Conservation (phyloP, 2,113 vertebrate species). For the Aspidoscelis tigris region DNA sequence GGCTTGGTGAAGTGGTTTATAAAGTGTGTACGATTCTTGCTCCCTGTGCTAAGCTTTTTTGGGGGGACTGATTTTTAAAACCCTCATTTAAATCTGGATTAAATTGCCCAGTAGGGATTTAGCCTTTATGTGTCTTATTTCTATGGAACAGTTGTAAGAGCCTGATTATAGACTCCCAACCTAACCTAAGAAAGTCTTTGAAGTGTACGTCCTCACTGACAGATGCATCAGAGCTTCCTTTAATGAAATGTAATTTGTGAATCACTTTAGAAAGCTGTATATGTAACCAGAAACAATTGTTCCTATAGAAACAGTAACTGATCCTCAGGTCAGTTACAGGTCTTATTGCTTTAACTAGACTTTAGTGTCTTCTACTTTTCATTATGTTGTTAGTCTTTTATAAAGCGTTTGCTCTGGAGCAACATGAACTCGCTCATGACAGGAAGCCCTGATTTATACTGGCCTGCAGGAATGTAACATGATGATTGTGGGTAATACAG, state of each 20-base stretch:
- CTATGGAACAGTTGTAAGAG: neutral
- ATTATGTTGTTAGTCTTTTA: neutral
- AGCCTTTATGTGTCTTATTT: neutral
- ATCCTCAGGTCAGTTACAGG: slow-evolving; percentile 8
- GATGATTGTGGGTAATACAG: slow-evolving; percentile 20
- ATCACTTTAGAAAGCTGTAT: slow-evolving; percentile 16
- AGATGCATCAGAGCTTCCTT: slow-evolving; percentile 15
- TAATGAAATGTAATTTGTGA: neutral
- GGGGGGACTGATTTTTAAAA: too few species aligned
- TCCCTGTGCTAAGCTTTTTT: neutral
- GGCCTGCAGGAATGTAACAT: neutral
- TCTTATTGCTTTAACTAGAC: slow-evolving; percentile 16
- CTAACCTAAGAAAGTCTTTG: neutral
- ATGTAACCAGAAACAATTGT: slow-evolving; percentile 33
- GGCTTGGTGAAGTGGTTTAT: neutral
- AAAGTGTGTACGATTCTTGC: neutral
- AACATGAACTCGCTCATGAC: slow-evolving; percentile 2
- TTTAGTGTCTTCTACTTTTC: slow-evolving; percentile 13
- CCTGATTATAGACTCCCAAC: neutral
- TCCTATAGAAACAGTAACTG: slow-evolving; percentile 16
- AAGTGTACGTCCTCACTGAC: slow-evolving; percentile 16
- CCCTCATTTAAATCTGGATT: too few species aligned
- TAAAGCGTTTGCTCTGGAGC: slow-evolving; percentile 21
- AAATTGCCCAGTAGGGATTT: too few species aligned
- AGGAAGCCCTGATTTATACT: slow-evolving; percentile 27